A percentile compares a stretch with the other conserved stretches of the same genome.
Evolutionary conservation across 2,888 invertebrate genomes (phyloP).

Genomic region (Alentia gelatinosa): DNA sequence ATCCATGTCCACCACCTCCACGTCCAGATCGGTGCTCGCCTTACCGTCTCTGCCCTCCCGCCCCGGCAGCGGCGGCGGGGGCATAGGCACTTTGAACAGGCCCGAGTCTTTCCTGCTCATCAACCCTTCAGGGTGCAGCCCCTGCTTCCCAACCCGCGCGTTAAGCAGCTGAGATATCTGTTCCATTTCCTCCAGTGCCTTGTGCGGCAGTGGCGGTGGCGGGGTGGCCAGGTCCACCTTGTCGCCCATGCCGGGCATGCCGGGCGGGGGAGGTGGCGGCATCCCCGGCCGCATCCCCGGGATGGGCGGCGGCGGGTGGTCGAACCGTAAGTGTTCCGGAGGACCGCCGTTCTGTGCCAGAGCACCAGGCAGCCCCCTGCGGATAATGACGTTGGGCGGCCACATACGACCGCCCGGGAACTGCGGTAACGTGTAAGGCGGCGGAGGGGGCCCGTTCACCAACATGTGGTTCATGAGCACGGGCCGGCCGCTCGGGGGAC

Average conservation of each 20-base stretch:
- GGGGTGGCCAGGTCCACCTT: constrained; percentile 54
- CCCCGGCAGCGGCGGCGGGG: constrained; percentile 62
- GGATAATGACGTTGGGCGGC: constrained; percentile 52
- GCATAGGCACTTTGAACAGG: constrained; percentile 72
- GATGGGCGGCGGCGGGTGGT: constrained; percentile 2
- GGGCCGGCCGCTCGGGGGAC: constrained; percentile 28
- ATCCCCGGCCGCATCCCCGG: constrained; percentile 2
- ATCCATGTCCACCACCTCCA: constrained; percentile 85
- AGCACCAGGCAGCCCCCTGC: background rate
- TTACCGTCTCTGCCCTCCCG: background rate
- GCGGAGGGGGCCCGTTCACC: constrained; percentile 67
- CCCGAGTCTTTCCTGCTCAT: constrained; percentile 6
- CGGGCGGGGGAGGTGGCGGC: constrained; percentile 48
- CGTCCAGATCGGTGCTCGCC: constrained; percentile 68
- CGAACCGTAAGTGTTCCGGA: constrained; percentile 24
- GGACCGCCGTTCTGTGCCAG: constrained; percentile 49
- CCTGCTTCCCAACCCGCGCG: constrained; percentile 67
- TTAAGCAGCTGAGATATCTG: constrained; percentile 73
- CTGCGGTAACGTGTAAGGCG: constrained; percentile 63
- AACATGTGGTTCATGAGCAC: constrained; percentile 68
- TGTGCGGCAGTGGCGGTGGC: constrained; percentile 62
- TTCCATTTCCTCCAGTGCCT: constrained; percentile 64
- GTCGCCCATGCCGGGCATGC: background rate
- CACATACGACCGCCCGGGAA: constrained; percentile 60
- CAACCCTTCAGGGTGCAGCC: background rate